A percentile compares a stretch with the other conserved stretches of the same genome.
Conservation (phyloP, 2,113 vertebrate genomes). For the Larimichthys polyactis region DNA sequence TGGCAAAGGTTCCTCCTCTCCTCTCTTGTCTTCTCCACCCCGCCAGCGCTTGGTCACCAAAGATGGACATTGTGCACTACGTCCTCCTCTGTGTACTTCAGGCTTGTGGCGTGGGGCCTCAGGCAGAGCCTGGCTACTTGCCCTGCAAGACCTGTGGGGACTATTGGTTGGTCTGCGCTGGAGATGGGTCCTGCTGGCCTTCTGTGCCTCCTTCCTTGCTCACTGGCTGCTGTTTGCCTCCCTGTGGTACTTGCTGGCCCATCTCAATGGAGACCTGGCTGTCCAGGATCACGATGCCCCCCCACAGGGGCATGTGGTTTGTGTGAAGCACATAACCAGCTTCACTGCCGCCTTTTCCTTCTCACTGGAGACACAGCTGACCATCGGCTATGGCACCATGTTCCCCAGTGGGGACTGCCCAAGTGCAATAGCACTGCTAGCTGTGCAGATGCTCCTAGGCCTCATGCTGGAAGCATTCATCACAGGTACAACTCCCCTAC, state of each 20-base stretch:
- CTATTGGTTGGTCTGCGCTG: conserved; percentile 95
- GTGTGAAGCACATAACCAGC: conserved; percentile 96
- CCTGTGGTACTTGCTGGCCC: conserved; percentile 96
- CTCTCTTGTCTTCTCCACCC: conserved; percentile 85
- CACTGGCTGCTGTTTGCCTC: conserved; percentile 98
- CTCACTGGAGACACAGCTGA: conserved; percentile 97
- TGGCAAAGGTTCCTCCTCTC: conserved; percentile 86
- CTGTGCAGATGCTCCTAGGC: conserved; percentile 97
- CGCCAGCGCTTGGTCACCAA: conserved; percentile 92
- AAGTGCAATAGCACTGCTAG: conserved; percentile 93
- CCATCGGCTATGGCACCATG: conserved; percentile 98
- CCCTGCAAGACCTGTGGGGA: conserved; percentile 93
- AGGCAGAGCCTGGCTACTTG: conserved; percentile 83
- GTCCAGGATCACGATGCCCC: conserved; percentile 90
- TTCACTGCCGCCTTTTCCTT: conserved; percentile 98
- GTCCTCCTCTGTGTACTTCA: conserved; percentile 51
- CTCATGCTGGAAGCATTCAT: conserved; percentile 98
- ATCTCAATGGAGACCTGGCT: conserved; percentile 95
- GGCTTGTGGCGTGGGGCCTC: conserved; percentile 70
- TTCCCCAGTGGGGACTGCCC: conserved; percentile 97
- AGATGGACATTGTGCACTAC: conserved; percentile 89
- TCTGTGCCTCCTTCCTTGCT: conserved; percentile 92
- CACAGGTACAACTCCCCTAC: conserved; percentile 88
- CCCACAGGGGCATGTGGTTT: conserved; percentile 94
- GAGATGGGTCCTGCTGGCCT: conserved; percentile 97